These are phyloP conservation scores for Bellardia bayeri DNA, from an alignment of 2,888 invertebrate species.

Conservation along the genomic window DNA sequence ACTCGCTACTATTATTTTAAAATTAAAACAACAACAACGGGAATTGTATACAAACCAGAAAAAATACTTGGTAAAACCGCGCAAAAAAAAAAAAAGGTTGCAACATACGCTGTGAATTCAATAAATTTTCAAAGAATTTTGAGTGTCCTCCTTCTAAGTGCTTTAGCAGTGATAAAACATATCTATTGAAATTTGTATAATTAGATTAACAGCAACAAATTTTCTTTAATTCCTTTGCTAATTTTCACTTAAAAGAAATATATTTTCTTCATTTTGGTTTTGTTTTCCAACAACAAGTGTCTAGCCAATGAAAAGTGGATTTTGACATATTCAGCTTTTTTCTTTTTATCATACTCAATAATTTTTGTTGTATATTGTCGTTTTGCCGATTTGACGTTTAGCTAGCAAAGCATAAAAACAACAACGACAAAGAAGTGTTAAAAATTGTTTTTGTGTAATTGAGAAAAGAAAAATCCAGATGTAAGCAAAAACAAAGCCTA, in stretches of 20 bases:
- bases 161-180: background rate
- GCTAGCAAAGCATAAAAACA: conserved; percentile 53
- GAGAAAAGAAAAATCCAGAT: conserved; percentile 19
- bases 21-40: background rate
- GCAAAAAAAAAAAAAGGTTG: conserved; percentile 32
- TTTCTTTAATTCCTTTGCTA: background rate
- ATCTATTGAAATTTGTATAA: background rate
- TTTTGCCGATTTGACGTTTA: conserved; percentile 58
- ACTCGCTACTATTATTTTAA: background rate
- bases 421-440: conserved; percentile 1
- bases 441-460: conserved; percentile 22
- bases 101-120: background rate
- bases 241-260: background rate
- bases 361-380: conserved; percentile 27
- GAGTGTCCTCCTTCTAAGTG: background rate
- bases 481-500: conserved; percentile 11
- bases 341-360: background rate
- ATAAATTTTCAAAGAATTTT: background rate
- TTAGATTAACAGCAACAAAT: conserved; percentile 9
- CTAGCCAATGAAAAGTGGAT: background rate
- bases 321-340: background rate
- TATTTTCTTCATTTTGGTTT: conserved; percentile 7
- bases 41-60: background rate
- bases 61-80: conserved; percentile 28
- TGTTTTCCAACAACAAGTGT: conserved; percentile 6